Evolutionary conservation across 1,140 invertebrate species (phyloP).

Genomic region (Drosophila simulans): DNA sequence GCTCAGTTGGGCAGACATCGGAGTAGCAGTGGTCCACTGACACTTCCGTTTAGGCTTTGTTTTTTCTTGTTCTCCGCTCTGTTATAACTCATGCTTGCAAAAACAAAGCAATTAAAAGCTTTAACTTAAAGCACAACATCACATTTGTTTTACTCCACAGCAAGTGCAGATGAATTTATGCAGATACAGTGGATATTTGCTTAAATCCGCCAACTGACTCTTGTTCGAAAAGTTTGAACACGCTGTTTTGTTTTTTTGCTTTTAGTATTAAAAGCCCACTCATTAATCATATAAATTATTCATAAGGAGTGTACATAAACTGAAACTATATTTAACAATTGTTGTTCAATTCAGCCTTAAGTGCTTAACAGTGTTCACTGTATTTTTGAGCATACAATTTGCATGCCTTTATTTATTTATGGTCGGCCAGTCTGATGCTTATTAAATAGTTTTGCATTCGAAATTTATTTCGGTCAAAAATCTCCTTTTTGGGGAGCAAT

Average conservation of each 20-base stretch:
- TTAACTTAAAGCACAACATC: constrained; percentile 57
- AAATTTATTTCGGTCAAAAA: constrained; percentile 62
- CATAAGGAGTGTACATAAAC: no score
- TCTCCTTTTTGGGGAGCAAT: constrained; percentile 43
- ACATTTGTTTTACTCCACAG: constrained; percentile 30
- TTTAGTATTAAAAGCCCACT: no score
- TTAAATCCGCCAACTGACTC: no score
- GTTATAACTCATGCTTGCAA: constrained; percentile 48
- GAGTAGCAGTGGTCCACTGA: constrained; percentile 67
- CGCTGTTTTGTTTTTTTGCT: no score
- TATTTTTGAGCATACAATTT: constrained; percentile 26
- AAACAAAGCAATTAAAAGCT: constrained; percentile 79
- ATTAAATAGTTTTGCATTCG: constrained; percentile 75
- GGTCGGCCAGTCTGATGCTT: constrained; percentile 65
- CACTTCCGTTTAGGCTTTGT: constrained; percentile 76
- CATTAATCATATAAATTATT: no score
- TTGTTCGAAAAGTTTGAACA: background rate
- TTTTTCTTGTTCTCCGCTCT: constrained; percentile 48
- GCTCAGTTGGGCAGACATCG: constrained; percentile 69
- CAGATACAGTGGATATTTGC: constrained; percentile 17
- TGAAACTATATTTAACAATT: background rate
- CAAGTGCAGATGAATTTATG: constrained; percentile 13
- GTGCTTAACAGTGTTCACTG: background rate
- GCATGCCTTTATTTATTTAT: constrained; percentile 74
- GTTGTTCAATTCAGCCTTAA: background rate